Conservation (phyloP, 2,888 invertebrate genomes). For the Nymphalis urticae region DNA sequence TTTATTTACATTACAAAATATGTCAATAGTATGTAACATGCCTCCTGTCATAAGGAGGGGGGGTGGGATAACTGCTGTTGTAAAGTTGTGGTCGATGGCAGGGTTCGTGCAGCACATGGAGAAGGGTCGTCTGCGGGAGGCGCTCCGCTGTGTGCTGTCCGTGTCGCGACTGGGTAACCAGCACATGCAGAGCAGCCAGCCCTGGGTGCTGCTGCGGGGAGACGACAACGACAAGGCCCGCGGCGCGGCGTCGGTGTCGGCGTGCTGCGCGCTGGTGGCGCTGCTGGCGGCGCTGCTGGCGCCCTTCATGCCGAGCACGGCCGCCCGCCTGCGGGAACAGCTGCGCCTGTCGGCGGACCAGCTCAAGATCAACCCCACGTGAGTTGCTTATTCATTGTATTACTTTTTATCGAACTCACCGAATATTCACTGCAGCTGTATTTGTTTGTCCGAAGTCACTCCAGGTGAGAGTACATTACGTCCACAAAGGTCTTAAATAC, state of each 20-base stretch:
- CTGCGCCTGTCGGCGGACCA: slow-evolving; percentile 82
- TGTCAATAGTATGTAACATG: not conserved
- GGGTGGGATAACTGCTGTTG: not conserved
- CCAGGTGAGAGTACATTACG: no score
- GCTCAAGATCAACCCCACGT: slow-evolving; percentile 80
- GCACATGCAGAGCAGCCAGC: slow-evolving; percentile 96
- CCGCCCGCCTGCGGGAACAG: slow-evolving; percentile 86
- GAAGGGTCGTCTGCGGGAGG: slow-evolving; percentile 90
- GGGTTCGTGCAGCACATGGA: slow-evolving; percentile 88
- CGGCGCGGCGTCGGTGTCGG: slow-evolving; percentile 92
- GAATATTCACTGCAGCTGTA: no score
- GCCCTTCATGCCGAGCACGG: slow-evolving; percentile 95
- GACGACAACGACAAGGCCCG: slow-evolving; percentile 85
- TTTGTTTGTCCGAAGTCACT: no score
- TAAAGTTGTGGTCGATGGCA: slow-evolving; percentile 38
- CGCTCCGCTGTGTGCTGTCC: slow-evolving; percentile 88
- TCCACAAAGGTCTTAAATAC: no score
- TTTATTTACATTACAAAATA: no score
- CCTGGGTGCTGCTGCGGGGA: slow-evolving; percentile 97
- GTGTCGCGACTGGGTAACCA: slow-evolving; percentile 97
- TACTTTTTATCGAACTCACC: no score
- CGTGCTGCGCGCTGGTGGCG: slow-evolving; percentile 85
- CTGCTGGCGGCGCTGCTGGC: slow-evolving; percentile 90
- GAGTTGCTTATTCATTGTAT: slow-evolving; percentile 48
- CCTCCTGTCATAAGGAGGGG: no score